Evolutionary conservation across 2,888 invertebrate genomes (phyloP).

Genomic region (Cinara cedri): DNA sequence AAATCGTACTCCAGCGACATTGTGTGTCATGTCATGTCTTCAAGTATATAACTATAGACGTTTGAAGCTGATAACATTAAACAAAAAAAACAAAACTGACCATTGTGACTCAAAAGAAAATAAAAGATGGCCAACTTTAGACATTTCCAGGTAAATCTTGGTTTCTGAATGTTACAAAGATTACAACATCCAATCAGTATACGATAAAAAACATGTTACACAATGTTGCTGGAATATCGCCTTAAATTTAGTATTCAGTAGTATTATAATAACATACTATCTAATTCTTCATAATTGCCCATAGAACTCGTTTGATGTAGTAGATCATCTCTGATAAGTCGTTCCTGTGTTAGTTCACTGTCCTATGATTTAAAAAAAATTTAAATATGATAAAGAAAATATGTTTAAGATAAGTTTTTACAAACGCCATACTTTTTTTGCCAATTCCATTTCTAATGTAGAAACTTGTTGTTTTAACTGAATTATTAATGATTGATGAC

Average conservation of each 20-base stretch:
- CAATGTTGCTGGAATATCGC: too few species aligned
- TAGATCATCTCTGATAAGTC: conserved; percentile 67
- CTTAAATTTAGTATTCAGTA: neutral
- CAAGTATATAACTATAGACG: too few species aligned
- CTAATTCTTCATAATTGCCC: conserved; percentile 66
- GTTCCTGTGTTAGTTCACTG: conserved; percentile 68
- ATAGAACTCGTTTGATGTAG: conserved; percentile 66
- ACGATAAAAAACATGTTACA: too few species aligned
- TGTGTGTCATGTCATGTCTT: too few species aligned
- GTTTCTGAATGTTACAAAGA: too few species aligned
- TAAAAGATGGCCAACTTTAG: too few species aligned
- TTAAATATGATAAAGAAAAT: conserved; percentile 19
- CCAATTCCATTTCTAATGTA: conserved; percentile 66
- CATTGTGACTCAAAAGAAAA: too few species aligned
- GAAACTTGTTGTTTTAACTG: conserved; percentile 66
- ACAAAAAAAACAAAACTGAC: too few species aligned
- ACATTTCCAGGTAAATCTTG: too few species aligned
- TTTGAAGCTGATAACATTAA: too few species aligned
- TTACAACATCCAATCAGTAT: too few species aligned
- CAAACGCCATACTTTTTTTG: conserved; percentile 62
- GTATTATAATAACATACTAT: conserved; percentile 65
- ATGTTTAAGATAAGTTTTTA: neutral
- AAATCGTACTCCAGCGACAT: too few species aligned
- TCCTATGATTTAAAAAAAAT: conserved; percentile 58
- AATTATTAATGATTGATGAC: conserved; percentile 69